Evolutionary conservation across 2,888 invertebrate species (phyloP).

Genomic region (Melieria picta): DNA sequence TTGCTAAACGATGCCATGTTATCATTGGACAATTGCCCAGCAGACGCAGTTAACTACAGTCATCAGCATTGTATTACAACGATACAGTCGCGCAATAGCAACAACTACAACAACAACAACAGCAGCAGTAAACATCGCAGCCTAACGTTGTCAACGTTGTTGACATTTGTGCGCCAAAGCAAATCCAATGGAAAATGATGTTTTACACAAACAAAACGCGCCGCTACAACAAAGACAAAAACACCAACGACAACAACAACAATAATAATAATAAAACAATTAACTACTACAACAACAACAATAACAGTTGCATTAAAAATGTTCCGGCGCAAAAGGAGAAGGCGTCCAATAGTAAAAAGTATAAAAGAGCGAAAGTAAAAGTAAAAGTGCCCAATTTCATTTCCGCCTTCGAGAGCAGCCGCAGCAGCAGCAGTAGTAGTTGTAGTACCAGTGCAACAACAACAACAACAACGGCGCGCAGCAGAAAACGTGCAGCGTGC

Average conservation of each 20-base stretch:
- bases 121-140: slow-evolving; percentile 19
- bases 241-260: slow-evolving; percentile 23
- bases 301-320: slow-evolving; percentile 1
- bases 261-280: slow-evolving; percentile 16
- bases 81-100: slow-evolving; percentile 20
- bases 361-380: neutral
- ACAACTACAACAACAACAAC: slow-evolving; percentile 14
- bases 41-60: slow-evolving; percentile 38
- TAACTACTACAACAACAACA: slow-evolving; percentile 24
- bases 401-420: slow-evolving; percentile 19
- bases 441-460: slow-evolving; percentile 3
- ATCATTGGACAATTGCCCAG: slow-evolving; percentile 39
- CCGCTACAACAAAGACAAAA: slow-evolving; percentile 37
- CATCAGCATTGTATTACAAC: slow-evolving; percentile 16
- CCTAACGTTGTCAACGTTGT: slow-evolving; percentile 15
- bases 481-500: slow-evolving; percentile 3
- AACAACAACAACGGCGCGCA: slow-evolving; percentile 12
- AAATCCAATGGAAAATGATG: slow-evolving; percentile 48
- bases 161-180: slow-evolving; percentile 24
- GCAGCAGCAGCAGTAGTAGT: slow-evolving; percentile 19
- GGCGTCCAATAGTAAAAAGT: slow-evolving; percentile 1
- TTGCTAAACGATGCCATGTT: slow-evolving; percentile 45
- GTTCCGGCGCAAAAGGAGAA: neutral
- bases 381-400: neutral
- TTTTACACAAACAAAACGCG: slow-evolving; percentile 42